Evolutionary conservation across 1,140 invertebrate genomes (phyloP), one percentile per base, ranked within the genome.

Genomic region (Dinothrombium tinctorium): DNA sequence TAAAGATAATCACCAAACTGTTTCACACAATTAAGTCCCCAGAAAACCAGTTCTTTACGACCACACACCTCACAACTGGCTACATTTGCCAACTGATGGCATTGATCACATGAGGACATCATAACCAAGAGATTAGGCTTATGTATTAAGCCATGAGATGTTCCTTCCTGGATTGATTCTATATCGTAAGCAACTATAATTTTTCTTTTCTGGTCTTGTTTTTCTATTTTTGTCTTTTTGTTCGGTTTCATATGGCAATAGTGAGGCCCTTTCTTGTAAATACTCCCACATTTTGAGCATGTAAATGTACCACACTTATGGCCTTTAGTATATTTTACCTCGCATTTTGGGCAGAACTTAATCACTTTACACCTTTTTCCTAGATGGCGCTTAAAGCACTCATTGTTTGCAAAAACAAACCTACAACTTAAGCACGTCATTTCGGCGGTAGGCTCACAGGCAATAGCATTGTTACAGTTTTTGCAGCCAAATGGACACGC

Each of bases 41-140:
- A 19, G 15, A 35, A 35, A n/a, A 35, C 33, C 7, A 9, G 7
- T 25, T 38, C 37, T 6, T 8, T 7, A 17, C 6, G 19, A 15
- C 37, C 37, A 25, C 37, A 38, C n/a, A 25, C 19, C 15, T 38
- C 9, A 38, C 37, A 38, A 9, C 15, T 35, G 8, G 7, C 19
- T 6, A 14, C 6, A 9, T 6, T 19, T 35, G 6, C 8, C 8
- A 14, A 14, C 8, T 35, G 8, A n/a, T 7, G 6, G 15, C 33
- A 35, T 15, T 35, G 7, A 19, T 35, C 14, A 19, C 33, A 35
- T 7, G 17, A 7, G 6, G 33, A 9, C 7, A 15, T 7, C 8
- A 8, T 15, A 7, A 35, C 19, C 8, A 35, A 8, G 33, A 35
- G 33, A 19, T 35, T 35, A 7, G 33, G n/a, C 33, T 35, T 6